phyloP scores from a whole-genome alignment of 2,113 vertebrate species.

The Silurus asotus region DNA sequence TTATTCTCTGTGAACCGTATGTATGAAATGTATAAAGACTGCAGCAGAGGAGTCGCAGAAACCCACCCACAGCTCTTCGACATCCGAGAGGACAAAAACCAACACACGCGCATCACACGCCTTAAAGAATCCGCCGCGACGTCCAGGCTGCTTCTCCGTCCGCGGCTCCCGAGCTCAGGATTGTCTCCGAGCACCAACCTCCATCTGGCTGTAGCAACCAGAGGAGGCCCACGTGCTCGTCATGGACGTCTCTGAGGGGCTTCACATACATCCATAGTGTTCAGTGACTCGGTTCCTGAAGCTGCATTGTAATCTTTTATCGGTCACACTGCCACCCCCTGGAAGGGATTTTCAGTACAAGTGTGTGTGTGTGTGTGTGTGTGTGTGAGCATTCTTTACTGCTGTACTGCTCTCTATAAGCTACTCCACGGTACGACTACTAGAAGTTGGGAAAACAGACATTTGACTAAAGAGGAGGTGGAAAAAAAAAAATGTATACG shows the following conservation, averaged over 20 bases:
- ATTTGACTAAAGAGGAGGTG: background rate
- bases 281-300: constrained; percentile 40
- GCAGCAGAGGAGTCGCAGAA: constrained; percentile 50
- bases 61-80: constrained; percentile 23
- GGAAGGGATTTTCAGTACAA: constrained; percentile 18
- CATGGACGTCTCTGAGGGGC: background rate
- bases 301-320: constrained; percentile 14
- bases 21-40: constrained; percentile 51
- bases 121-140: constrained; percentile 77
- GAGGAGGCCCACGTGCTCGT: background rate
- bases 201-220: background rate
- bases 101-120: constrained; percentile 71
- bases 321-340: constrained; percentile 44
- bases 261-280: constrained; percentile 21
- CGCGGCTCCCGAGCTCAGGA: constrained; percentile 14
- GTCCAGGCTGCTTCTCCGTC: constrained; percentile 1
- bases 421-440: constrained; percentile 38
- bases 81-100: constrained; percentile 67
- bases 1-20: constrained; percentile 60
- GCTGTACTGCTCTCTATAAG: constrained; percentile 34
- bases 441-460: background rate
- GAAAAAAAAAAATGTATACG: too few species aligned
- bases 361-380: background rate
- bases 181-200: background rate
- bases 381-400: constrained; percentile 2